These are phyloP conservation scores for Hyposoter dolosus DNA, from an alignment of 2,888 invertebrate species.

Conservation along the genomic window DNA sequence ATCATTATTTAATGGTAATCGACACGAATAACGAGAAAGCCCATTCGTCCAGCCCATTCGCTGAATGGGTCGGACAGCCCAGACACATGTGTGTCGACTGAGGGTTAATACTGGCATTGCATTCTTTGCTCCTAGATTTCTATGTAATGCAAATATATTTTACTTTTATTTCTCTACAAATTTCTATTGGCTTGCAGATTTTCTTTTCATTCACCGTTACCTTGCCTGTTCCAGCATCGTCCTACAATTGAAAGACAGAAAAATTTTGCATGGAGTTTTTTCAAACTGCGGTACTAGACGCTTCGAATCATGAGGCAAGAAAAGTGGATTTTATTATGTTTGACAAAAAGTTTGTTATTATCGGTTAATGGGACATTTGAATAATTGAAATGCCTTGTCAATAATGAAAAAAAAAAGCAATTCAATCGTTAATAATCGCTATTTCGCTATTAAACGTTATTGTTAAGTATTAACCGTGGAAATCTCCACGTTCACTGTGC, in stretches of 20 bases:
- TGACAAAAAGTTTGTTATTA: background rate
- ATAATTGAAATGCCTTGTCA: background rate
- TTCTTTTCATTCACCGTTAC: slow-evolving; percentile 73
- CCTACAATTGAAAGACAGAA: slow-evolving; percentile 80
- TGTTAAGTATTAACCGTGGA: background rate
- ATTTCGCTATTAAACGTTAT: background rate
- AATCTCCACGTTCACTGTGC: background rate
- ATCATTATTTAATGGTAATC: too few relatives aligned
- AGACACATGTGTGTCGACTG: too few relatives aligned
- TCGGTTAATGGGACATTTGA: background rate
- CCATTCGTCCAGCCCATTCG: too few relatives aligned
- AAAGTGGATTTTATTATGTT: background rate
- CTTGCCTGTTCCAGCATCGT: slow-evolving; percentile 79
- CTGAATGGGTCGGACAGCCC: too few relatives aligned
- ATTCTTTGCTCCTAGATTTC: slow-evolving; percentile 36
- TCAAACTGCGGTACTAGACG: slow-evolving; percentile 8
- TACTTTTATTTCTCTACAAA: slow-evolving; percentile 35
- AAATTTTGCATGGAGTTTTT: slow-evolving; percentile 64
- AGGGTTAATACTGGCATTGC: background rate
- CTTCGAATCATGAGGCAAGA: slow-evolving; percentile 14
- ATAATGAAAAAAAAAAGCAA: background rate
- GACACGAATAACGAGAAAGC: too few relatives aligned
- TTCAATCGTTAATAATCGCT: background rate
- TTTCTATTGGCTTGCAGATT: slow-evolving; percentile 41
- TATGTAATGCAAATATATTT: slow-evolving; percentile 39